A percentile compares a stretch with the other conserved stretches of the same genome.
phyloP scores from a whole-genome alignment of 1,140 invertebrate genomes.

The Solenopsis fugax region DNA sequence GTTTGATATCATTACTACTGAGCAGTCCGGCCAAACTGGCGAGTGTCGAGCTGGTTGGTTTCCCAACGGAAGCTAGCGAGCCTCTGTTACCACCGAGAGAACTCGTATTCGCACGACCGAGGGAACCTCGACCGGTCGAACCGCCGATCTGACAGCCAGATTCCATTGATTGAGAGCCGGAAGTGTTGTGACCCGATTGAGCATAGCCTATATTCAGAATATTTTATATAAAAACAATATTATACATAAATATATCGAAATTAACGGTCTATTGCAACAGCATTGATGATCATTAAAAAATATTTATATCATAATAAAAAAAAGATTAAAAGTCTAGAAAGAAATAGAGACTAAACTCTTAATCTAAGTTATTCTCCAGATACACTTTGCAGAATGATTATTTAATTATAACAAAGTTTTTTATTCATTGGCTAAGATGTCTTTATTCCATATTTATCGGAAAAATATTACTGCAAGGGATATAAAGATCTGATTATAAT shows the following conservation, averaged over 20 bases:
- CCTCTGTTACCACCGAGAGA: slow-evolving; percentile 91
- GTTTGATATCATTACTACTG: slow-evolving; percentile 85
- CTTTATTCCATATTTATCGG: background rate
- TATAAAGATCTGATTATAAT: background rate
- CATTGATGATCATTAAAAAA: background rate
- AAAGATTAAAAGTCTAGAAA: background rate
- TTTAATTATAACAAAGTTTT: background rate
- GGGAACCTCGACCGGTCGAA: slow-evolving; percentile 85
- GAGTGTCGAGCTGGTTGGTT: slow-evolving; percentile 93
- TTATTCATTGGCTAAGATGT: too few species aligned
- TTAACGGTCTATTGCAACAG: background rate
- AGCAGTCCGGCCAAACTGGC: slow-evolving; percentile 93
- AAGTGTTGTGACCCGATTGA: slow-evolving; percentile 87
- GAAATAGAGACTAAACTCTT: background rate
- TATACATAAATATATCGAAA: background rate
- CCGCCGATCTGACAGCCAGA: slow-evolving; percentile 85
- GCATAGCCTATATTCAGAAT: slow-evolving; percentile 79
- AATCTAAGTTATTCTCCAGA: background rate
- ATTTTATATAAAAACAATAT: background rate
- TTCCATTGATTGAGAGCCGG: slow-evolving; percentile 88
- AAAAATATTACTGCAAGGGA: background rate
- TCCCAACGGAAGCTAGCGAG: slow-evolving; percentile 92
- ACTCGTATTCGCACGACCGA: slow-evolving; percentile 85
- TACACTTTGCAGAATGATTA: background rate
- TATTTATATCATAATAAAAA: slow-evolving; percentile 3